Base-by-base conservation (phyloP, 2,113 vertebrate genomes). In the Cacatua alba region DNA sequence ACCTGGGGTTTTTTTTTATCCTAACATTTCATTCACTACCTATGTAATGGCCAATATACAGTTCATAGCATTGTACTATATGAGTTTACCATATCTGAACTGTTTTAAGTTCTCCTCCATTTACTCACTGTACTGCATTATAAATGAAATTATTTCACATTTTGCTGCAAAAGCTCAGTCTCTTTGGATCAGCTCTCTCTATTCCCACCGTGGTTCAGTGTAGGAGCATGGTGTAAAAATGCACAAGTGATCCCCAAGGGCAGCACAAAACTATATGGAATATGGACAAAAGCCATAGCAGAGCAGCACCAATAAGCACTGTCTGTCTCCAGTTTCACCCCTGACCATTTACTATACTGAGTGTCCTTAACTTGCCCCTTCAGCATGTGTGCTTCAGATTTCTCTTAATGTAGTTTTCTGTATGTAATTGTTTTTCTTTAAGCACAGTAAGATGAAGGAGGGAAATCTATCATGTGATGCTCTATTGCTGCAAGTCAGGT, bases 1-100 rank as follows among this genome's bases (percentile, higher is more conserved):
- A 62, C 7, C 6, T 57, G 11, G 7, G 3, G 0, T 0, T 8
- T 59, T 72, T 83, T 88, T 78, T 14, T 21, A 33, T 69, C 53
- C 7, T 25, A 64, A 51, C 7, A 17, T 41, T 41, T 81, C 8
- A 63, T 51, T 79, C 35, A 43, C 35, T 76, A 33, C 15, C 39
- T 12, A 1, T 29, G 4, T 59, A 71, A 63, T 35, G 31, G 19
- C 43, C 33, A 65, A 20, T 41, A 51, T 26, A 13, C 31, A 20
- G 39, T 51, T 77, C 53, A 24, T 23, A 82, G 31, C 28, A 35
- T 28, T 57, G 7, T 67, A 62, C 68, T n/a, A 2, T 43, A 24
- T 39, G 57, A 52, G 52, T 72, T 91, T 89, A 39, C 41, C 8
- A 4, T 83, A 62, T 57, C 24, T 25, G 37, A 44, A 21, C 4